Evolutionary conservation across 2,888 invertebrate species (phyloP), one percentile per base, ranked within the genome.

Genomic region (Cotesia congregata): DNA sequence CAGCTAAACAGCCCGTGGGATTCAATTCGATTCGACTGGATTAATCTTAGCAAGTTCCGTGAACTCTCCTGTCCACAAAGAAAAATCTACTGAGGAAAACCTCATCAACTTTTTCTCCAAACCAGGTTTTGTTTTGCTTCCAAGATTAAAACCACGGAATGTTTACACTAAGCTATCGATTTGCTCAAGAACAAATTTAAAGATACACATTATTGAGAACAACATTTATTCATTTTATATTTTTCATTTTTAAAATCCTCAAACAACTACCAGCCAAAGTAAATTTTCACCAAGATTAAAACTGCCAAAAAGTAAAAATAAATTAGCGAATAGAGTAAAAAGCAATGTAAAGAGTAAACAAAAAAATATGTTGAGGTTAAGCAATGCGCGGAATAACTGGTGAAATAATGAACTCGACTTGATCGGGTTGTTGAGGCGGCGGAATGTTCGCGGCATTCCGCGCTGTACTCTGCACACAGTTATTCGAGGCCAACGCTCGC

Each of bases 401-500:
- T 72, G 67, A 40, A 67, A 72, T 67, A 67, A 72, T 72, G 72
- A 71, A 76, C 65, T 72, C 67, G 61, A 59, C 61, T 60, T 30
- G 61, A n/a, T 64, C 17, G 67, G 76, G 61, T 39, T 39, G 62
- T 64, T 73, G 64, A 68, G 50, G 61, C 41, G 20, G 60, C 12
- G 69, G 69, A 73, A 64, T 69, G 72, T 62, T 40, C 41, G 67
- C 17, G 61, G 59, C 40, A 72, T 82, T 81, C 82, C 83, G 30
- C 30, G 30, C 3, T 30, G 30, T 30, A 30, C 83, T 82, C 83
- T 82, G 81, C 81, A 81, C 83, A 83, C 85, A 85, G 84, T 85
- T 86, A 86, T 83, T 83, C 86, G 85, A 85, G 85, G 86, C 86
- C 86, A 76, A 73, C 71, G 79, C 73, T 77, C 80, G 72, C 59